Evolutionary conservation across 1,140 invertebrate species (phyloP).

Genomic region (Chrysomallon squamiferum): DNA sequence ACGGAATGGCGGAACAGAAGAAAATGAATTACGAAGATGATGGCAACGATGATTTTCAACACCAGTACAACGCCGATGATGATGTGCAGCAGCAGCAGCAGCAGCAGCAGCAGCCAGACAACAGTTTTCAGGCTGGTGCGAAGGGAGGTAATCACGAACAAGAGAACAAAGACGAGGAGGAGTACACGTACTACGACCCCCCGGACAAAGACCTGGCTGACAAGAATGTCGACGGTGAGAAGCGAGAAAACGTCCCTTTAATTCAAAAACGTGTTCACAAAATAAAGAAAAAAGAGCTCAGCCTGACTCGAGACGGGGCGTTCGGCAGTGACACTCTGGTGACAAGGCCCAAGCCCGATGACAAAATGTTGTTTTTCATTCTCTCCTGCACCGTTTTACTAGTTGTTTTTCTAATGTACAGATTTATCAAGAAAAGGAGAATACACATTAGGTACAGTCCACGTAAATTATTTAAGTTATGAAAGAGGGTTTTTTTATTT

Average conservation of each 20-base stretch:
- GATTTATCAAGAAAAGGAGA: too few relatives aligned
- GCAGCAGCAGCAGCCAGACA: conserved; percentile 25
- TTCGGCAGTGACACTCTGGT: neutral
- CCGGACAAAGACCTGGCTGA: conserved; percentile 9
- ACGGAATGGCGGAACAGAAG: conserved; percentile 14
- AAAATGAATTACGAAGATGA: conserved; percentile 18
- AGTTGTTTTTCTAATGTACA: too few relatives aligned
- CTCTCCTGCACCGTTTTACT: too few relatives aligned
- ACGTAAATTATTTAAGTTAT: too few relatives aligned
- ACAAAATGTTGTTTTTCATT: too few relatives aligned
- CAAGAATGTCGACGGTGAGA: conserved; percentile 13
- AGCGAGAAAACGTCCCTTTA: conserved; percentile 27
- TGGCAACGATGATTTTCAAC: conserved; percentile 19
- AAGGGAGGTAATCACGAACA: conserved; percentile 15
- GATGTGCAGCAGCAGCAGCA: too few relatives aligned
- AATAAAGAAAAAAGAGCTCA: neutral
- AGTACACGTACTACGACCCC: conserved; percentile 29
- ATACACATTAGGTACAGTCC: too few relatives aligned
- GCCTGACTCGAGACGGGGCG: neutral
- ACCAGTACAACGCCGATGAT: neutral
- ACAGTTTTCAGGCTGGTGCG: conserved; percentile 10
- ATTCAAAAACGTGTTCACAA: conserved; percentile 17
- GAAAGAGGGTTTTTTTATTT: too few relatives aligned
- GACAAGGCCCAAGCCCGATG: too few relatives aligned
- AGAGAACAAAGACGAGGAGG: conserved; percentile 18